phyloP scores from a whole-genome alignment of 2,113 vertebrate genomes.

The Climacteris rufus region DNA sequence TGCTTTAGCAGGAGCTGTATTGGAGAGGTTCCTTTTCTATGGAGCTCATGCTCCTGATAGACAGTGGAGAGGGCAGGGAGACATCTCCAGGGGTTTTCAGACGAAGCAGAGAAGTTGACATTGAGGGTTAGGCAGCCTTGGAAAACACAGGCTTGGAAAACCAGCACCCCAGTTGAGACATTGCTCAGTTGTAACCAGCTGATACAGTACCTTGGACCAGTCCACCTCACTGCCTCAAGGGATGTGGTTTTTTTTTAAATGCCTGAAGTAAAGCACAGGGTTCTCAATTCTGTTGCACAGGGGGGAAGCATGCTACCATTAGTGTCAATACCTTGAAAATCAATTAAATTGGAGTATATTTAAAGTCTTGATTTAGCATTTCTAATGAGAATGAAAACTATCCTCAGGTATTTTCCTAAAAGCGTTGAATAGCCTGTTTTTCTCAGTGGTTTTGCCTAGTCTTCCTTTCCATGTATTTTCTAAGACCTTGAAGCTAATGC shows the following conservation, averaged over 20 bases:
- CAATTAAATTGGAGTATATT: neutral
- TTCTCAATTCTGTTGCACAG: neutral
- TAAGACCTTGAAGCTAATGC: neutral
- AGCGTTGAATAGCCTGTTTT: neutral
- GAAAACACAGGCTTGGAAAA: neutral
- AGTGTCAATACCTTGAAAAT: neutral
- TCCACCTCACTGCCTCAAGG: neutral
- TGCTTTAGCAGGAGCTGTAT: neutral
- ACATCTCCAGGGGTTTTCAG: neutral
- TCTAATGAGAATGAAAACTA: neutral
- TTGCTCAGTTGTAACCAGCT: neutral
- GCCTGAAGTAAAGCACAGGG: neutral
- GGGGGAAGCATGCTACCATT: accelerated
- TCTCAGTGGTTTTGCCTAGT: neutral
- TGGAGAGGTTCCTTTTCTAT: neutral
- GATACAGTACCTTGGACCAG: neutral
- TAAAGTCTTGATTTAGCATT: neutral
- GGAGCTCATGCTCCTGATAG: neutral
- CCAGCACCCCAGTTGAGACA: neutral
- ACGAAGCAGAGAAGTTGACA: neutral
- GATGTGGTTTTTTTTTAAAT: neutral
- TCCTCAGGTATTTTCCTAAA: neutral
- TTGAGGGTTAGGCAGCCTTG: neutral
- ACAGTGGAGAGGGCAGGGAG: neutral
- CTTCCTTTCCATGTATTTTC: neutral